These are phyloP conservation scores for Echiichthys vipera DNA, from an alignment of 2,797 vertebrate genomes.

Conservation along the genomic window DNA sequence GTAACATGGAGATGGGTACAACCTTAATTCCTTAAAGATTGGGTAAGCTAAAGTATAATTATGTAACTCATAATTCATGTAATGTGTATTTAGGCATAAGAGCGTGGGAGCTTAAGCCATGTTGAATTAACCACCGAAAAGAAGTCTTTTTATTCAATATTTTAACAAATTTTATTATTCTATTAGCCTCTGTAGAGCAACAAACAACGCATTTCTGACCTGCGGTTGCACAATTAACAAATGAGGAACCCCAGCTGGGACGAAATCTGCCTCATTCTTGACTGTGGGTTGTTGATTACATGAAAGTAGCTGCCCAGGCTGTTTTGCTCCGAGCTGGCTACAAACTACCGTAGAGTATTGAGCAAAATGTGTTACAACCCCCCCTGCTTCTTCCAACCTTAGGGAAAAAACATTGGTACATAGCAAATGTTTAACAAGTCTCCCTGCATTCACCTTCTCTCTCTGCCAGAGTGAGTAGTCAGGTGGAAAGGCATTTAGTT, in stretches of 20 bases:
- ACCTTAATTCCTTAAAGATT: neutral
- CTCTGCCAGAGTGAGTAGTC: conserved; percentile 29
- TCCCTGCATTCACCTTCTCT: neutral
- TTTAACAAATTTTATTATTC: neutral
- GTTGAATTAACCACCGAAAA: neutral
- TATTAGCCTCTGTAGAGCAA: neutral
- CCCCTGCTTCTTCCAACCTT: conserved; percentile 2
- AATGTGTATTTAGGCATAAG: neutral
- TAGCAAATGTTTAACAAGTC: conserved; percentile 67
- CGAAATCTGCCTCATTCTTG: conserved; percentile 31
- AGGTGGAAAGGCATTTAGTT: conserved; percentile 55
- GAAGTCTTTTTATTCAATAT: neutral
- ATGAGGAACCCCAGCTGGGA: conserved; percentile 25
- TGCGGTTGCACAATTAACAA: conserved; percentile 26
- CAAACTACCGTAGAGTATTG: conserved; percentile 42
- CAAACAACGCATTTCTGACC: conserved; percentile 10
- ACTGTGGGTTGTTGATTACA: conserved; percentile 60
- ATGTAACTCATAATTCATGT: neutral
- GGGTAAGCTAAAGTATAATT: neutral
- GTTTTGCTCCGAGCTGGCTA: conserved; percentile 14
- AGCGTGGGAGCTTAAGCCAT: neutral
- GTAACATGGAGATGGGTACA: neutral
- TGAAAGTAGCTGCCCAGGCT: conserved; percentile 21
- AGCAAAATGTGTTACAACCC: conserved; percentile 41
- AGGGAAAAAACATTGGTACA: conserved; percentile 56